A percentile compares a stretch with the other conserved stretches of the same genome.
Evolutionary conservation across 2,113 vertebrate species (phyloP).

Genomic region (Origma solitaria): DNA sequence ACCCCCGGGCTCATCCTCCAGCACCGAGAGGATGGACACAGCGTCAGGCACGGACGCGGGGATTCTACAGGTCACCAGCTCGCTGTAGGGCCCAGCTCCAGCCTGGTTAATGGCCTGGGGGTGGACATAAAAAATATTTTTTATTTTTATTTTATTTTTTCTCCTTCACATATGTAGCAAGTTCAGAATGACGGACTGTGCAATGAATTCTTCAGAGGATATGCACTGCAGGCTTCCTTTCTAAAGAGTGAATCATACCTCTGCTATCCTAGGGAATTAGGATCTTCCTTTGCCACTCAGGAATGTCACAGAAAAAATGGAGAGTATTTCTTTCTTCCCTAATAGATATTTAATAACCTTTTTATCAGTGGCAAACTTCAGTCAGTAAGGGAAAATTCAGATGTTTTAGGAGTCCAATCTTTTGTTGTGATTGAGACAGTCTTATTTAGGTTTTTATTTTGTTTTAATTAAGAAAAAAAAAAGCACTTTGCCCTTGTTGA

Average conservation of each 20-base stretch:
- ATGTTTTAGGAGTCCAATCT: not conserved
- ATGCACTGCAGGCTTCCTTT: not conserved
- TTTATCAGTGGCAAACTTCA: not conserved
- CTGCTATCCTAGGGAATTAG: not conserved
- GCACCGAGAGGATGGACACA: constrained; percentile 74
- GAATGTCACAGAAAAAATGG: not conserved
- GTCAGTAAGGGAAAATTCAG: not conserved
- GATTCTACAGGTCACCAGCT: constrained; percentile 84
- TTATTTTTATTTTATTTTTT: too few species aligned
- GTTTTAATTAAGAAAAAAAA: not conserved
- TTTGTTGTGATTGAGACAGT: not conserved
- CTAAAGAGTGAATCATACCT: not conserved
- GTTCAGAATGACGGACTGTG: not conserved
- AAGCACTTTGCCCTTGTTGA: constrained; percentile 51
- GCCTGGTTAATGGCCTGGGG: constrained; percentile 89
- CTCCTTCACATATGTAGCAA: not conserved
- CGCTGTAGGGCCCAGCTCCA: constrained; percentile 87
- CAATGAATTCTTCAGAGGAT: not conserved
- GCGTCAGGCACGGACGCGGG: constrained; percentile 83
- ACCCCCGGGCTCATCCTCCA: constrained; percentile 76
- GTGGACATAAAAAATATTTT: not conserved
- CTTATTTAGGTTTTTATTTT: not conserved
- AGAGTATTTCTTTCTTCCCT: not conserved
- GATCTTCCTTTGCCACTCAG: not conserved
- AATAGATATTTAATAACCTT: not conserved